phyloP scores from a whole-genome alignment of 2,113 vertebrate species.

The Aegypius monachus region DNA sequence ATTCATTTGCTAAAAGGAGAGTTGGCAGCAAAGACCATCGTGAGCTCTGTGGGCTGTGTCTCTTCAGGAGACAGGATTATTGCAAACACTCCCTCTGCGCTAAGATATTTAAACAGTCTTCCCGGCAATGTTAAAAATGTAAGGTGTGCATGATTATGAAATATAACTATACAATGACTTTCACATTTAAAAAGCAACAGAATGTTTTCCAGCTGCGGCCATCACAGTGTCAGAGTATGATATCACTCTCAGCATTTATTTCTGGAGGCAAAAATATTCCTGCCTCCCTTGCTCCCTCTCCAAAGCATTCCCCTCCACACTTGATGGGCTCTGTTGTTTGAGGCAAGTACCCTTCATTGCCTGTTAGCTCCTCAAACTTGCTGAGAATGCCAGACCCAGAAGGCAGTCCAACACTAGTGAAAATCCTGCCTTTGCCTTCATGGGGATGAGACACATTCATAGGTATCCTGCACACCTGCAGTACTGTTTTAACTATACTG shows the following conservation, averaged over 20 bases:
- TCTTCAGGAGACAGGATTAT: constrained; percentile 49
- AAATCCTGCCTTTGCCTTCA: not conserved
- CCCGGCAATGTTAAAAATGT: constrained; percentile 44
- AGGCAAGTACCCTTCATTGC: not conserved
- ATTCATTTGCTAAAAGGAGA: constrained; percentile 49
- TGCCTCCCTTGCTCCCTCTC: not conserved
- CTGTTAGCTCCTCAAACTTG: not conserved
- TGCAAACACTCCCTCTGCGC: constrained; percentile 11
- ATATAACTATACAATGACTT: constrained; percentile 16
- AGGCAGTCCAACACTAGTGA: not conserved
- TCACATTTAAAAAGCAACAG: constrained; percentile 15
- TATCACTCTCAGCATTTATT: not conserved
- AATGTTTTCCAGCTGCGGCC: not conserved
- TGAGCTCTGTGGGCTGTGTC: constrained; percentile 22
- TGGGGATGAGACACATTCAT: fast-evolving
- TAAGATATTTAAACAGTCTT: constrained; percentile 33
- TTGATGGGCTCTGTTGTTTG: not conserved
- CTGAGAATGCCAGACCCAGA: not conserved
- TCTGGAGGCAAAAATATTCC: not conserved
- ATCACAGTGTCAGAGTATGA: not conserved
- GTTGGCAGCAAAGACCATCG: constrained; percentile 31
- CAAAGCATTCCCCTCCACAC: not conserved
- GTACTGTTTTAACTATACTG: not conserved
- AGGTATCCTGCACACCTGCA: not conserved
- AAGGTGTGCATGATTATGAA: constrained; percentile 23